Base-by-base conservation (phyloP, 2,113 vertebrate species). In the Trematomus loennbergii region DNA sequence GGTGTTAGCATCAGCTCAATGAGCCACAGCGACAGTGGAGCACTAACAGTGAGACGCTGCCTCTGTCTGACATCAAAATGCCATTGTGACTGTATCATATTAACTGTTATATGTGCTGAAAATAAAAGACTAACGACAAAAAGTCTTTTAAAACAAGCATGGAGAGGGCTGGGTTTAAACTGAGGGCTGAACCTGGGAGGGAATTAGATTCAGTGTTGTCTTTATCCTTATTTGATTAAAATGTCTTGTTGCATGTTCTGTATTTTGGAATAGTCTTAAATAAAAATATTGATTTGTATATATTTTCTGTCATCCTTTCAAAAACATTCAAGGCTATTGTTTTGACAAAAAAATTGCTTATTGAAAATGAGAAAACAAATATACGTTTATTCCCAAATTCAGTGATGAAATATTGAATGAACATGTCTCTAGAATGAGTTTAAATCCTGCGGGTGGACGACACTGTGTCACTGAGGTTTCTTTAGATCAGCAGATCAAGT, bases 211-310 rank as follows among this genome's bases (percentile, higher is more conserved):
- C 16, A 3, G 64, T 53, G 17, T n/a, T 17, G 11, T n/a, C 5
- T 69, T 40, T 16, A 11, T 43, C 12, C 9, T 11, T 2, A 25
- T 55, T 57, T 43, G 12, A 54, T 54, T 58, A 17, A 13, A 1
- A 59, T 59, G 59, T 59, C 29, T 29, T 10, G 45, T 60, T 49
- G 69, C 54, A 60, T 60, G 68, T 48, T 71, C 15, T 58, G 20
- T 46, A 43, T 29, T 29, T 57, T 70, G 9, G 54, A 18, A 58
- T 55, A 25, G 52, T 70, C 52, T 55, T 36, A 45, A 59, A 48
- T 59, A 72, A 72, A 72, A 25, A 5, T 13, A 29, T 59, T 48
- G 55, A 58, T 57, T 70, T 70, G 13, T 46, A 59, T 59, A n/a
- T 17, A 49, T 29, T 12, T 12, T 45, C 17, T 46, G 22, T 59